Evolutionary conservation across 1,140 invertebrate species (phyloP), one percentile per base, ranked within the genome.

Genomic region (Trichogramma pretiosum): DNA sequence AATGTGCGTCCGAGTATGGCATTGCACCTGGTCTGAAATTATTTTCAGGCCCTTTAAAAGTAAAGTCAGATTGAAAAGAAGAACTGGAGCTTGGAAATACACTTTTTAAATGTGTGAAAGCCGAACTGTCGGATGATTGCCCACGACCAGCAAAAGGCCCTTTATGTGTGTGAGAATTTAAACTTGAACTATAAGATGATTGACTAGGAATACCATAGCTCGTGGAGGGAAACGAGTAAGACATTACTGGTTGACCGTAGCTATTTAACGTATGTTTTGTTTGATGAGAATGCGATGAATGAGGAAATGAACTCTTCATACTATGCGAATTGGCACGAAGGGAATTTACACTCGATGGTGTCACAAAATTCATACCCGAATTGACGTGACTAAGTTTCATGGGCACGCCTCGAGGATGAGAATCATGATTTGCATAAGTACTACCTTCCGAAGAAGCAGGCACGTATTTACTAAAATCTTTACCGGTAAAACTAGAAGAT

Each of bases 371-470:
- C 8, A 23, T 47, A 26, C 10, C 43, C 1, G 51, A 30, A 21
- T 47, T 54, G 8, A 60, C 47, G 10, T 60, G 57, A 17, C 50
- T 53, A 7, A 19, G n/a, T 19, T 28, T 59, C 44, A 50, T 16
- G 30, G 39, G 8, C 9, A 45, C 10, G 13, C 18, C 5, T 43
- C 48, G 9, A 39, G 26, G 47, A 52, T 5, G 41, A 17, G 39
- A 38, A 13, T 52, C 11, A 26, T 37, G 45, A 2, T 44, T 50
- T 3, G 56, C 48, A 30, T 65, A 65, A 1, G 56, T 11, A 22
- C 55, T 62, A 5, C 61, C 59, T 2, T 58, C 52, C 0, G 61
- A 64, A 1, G 63, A 60, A 4, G 59, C 39, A 5, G 64, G 60
- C 3, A 50, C 18, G 26, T 64, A 68, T 28, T 56, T 58, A 5